A percentile compares a stretch with the other conserved stretches of the same genome.
Conservation (phyloP, 2,888 invertebrate genomes). For the Acleris laterana region DNA sequence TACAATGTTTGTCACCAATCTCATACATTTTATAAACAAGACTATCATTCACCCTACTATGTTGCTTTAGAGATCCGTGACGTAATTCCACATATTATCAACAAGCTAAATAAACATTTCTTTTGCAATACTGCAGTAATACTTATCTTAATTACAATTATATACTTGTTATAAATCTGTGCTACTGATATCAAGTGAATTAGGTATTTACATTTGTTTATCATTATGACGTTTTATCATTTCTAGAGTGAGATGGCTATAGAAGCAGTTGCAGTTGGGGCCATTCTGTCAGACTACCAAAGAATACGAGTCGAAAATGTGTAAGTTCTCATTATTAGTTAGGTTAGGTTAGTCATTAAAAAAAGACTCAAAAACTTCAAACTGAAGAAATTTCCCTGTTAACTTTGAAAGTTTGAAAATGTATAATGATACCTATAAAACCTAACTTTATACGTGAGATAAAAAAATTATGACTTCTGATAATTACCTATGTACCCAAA, state of each 20-base stretch:
- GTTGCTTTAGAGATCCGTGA: no score
- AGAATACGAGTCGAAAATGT: conserved; percentile 98
- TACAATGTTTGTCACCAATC: no score
- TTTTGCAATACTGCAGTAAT: conserved; percentile 19
- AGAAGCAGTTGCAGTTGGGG: conserved; percentile 98
- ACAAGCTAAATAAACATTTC: not conserved
- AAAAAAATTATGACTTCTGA: no score
- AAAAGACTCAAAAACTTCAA: not conserved
- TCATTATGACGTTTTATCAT: conserved; percentile 40
- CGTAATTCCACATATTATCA: no score
- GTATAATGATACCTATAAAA: no score
- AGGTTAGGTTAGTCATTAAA: not conserved
- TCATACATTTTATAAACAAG: no score
- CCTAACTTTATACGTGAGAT: no score
- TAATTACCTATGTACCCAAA: no score
- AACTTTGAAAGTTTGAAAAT: no score
- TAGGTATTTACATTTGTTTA: conserved; percentile 20
- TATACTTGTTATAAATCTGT: conserved; percentile 14
- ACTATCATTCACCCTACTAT: no score
- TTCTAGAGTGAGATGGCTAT: conserved; percentile 88
- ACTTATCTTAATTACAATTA: conserved; percentile 7
- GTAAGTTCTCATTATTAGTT: conserved; percentile 85
- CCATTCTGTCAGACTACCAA: conserved; percentile 99
- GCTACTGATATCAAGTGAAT: not conserved
- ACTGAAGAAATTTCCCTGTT: no score